Conservation (phyloP, 2,888 invertebrate genomes). For the Drosophila kokeensis region DNA sequence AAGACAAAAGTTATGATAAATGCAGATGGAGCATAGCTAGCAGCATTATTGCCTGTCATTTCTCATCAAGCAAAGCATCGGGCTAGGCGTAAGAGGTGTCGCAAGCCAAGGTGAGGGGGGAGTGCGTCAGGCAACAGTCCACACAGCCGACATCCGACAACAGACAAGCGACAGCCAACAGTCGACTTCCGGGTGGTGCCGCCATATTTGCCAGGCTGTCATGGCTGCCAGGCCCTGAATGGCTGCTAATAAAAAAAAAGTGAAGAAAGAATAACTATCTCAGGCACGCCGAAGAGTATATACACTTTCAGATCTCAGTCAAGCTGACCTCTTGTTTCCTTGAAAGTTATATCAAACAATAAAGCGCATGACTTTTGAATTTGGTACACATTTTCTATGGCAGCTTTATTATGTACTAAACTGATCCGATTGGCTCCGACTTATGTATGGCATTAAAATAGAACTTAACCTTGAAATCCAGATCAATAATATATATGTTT, state of each 20-base stretch:
- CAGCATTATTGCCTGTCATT: slow-evolving; percentile 79
- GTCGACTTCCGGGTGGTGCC: slow-evolving; percentile 76
- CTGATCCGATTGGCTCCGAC: background rate
- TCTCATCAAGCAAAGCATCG: slow-evolving; percentile 70
- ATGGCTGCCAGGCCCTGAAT: slow-evolving; percentile 69
- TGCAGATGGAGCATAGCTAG: slow-evolving; percentile 76
- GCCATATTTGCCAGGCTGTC: slow-evolving; percentile 67
- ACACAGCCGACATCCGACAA: slow-evolving; percentile 23
- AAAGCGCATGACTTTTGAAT: background rate
- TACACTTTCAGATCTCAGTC: background rate
- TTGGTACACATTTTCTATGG: background rate
- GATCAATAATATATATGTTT: too few species aligned
- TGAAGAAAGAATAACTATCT: background rate
- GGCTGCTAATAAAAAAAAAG: slow-evolving; percentile 71
- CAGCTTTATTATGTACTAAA: background rate
- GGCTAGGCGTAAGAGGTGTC: background rate
- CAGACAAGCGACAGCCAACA: slow-evolving; percentile 47
- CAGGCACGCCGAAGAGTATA: background rate
- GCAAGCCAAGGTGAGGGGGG: background rate
- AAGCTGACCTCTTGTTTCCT: background rate
- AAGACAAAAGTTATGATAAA: slow-evolving; percentile 78
- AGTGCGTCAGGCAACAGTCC: slow-evolving; percentile 38
- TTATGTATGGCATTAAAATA: background rate
- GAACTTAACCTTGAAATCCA: background rate
- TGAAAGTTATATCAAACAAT: background rate